Evolutionary conservation across 1,140 invertebrate species (phyloP).

Genomic region (Neodiprion virginianus): DNA sequence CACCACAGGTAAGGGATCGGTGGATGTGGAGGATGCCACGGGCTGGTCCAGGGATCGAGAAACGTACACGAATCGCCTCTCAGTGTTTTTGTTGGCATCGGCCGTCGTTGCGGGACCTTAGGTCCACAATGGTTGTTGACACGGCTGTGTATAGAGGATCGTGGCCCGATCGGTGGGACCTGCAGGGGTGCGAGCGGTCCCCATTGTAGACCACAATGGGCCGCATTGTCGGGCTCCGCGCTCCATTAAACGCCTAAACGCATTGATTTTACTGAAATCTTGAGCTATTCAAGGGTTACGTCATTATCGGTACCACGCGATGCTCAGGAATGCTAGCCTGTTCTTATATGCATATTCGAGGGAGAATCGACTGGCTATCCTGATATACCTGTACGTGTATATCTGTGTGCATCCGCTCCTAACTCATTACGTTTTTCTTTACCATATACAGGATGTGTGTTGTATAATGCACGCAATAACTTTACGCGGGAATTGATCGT

Average conservation of each 20-base stretch:
- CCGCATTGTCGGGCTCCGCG: slow-evolving; percentile 3
- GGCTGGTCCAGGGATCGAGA: slow-evolving; percentile 3
- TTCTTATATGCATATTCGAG: too few relatives aligned
- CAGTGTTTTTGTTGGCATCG: slow-evolving; percentile 2
- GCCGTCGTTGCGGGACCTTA: slow-evolving; percentile 3
- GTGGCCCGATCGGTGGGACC: neutral
- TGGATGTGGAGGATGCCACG: neutral
- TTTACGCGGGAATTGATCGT: too few relatives aligned
- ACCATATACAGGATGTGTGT: neutral
- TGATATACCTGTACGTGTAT: too few relatives aligned
- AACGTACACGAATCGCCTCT: neutral
- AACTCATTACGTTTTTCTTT: neutral
- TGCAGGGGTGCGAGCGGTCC: slow-evolving; percentile 6
- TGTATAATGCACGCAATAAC: too few relatives aligned
- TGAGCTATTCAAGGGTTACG: neutral
- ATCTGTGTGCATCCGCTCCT: too few relatives aligned
- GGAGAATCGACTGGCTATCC: too few relatives aligned
- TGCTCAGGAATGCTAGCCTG: neutral
- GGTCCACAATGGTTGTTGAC: slow-evolving; percentile 6
- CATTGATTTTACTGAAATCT: slow-evolving; percentile 13
- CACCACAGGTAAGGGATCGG: too few relatives aligned
- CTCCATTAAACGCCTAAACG: slow-evolving; percentile 15
- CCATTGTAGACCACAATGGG: slow-evolving; percentile 7
- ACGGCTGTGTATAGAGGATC: slow-evolving; percentile 7
- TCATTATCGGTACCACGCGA: slow-evolving; percentile 6